Percentiles rank a stretch among this genome's conserved stretches.
Evolutionary conservation across 2,113 vertebrate genomes (phyloP).

Genomic region (Phaethon lepturus): DNA sequence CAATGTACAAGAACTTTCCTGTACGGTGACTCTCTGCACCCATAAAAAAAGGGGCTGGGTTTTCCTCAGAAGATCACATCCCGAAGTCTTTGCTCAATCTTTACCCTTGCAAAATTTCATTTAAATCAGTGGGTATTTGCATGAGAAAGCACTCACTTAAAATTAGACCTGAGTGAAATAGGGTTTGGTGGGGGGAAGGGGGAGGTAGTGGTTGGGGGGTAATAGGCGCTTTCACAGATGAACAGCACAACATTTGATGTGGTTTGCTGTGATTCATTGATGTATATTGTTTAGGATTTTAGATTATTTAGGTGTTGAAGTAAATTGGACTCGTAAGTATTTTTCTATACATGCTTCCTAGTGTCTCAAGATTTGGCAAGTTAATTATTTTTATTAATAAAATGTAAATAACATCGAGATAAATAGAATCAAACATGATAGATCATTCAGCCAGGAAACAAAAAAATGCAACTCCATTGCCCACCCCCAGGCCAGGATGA

Average conservation of each 20-base stretch:
- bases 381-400: background rate
- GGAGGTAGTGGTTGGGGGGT: background rate
- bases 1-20: slow-evolving; percentile 32
- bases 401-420: background rate
- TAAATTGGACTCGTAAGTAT: background rate
- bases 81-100: slow-evolving; percentile 32
- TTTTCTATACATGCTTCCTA: background rate
- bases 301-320: background rate
- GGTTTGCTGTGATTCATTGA: background rate
- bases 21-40: slow-evolving; percentile 6
- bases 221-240: background rate
- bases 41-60: background rate
- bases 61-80: slow-evolving; percentile 20
- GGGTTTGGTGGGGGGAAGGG: background rate
- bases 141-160: slow-evolving; percentile 62
- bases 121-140: slow-evolving; percentile 55
- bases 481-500: background rate
- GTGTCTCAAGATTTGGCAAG: background rate
- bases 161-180: slow-evolving; percentile 32
- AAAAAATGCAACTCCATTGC: background rate
- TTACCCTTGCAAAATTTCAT: slow-evolving; percentile 40
- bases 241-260: background rate
- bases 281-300: background rate
- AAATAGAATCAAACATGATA: background rate
- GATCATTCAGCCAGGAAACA: background rate